Conservation (phyloP, 2,113 vertebrate genomes). For the Balaeniceps rex region DNA sequence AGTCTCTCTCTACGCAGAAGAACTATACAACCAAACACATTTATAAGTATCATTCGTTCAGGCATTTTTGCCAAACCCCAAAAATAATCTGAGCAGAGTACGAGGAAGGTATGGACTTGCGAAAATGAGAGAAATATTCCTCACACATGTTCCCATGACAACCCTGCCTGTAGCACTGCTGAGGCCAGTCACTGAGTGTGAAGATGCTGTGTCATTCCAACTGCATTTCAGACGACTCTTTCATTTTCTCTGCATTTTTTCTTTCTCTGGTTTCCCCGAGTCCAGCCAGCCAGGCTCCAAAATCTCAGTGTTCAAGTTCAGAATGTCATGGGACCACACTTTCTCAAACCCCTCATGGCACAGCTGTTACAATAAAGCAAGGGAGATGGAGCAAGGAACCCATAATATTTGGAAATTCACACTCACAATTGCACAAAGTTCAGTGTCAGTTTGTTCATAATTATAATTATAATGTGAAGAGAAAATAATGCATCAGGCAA, state of each 20-base stretch:
- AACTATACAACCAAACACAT: not conserved
- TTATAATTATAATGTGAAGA: not conserved
- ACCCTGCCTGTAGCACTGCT: slow-evolving; percentile 14
- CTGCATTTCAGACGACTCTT: not conserved
- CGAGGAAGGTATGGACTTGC: not conserved
- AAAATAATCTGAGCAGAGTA: not conserved
- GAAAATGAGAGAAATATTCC: not conserved
- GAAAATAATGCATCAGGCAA: not conserved
- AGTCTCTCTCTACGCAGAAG: not conserved
- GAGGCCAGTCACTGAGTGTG: not conserved
- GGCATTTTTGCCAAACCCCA: not conserved
- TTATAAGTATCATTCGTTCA: not conserved
- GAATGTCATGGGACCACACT: not conserved
- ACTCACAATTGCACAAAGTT: not conserved
- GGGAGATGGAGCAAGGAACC: not conserved
- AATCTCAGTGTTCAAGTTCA: not conserved
- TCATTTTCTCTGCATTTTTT: not conserved
- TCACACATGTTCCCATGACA: slow-evolving; percentile 51
- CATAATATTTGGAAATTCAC: not conserved
- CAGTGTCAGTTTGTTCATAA: not conserved
- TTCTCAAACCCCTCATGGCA: not conserved
- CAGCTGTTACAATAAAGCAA: not conserved
- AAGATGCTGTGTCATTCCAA: slow-evolving; percentile 50
- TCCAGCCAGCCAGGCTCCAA: not conserved
- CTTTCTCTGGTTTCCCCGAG: not conserved